Evolutionary conservation across 2,797 vertebrate species (phyloP).

Genomic region (Garrulus glandarius): DNA sequence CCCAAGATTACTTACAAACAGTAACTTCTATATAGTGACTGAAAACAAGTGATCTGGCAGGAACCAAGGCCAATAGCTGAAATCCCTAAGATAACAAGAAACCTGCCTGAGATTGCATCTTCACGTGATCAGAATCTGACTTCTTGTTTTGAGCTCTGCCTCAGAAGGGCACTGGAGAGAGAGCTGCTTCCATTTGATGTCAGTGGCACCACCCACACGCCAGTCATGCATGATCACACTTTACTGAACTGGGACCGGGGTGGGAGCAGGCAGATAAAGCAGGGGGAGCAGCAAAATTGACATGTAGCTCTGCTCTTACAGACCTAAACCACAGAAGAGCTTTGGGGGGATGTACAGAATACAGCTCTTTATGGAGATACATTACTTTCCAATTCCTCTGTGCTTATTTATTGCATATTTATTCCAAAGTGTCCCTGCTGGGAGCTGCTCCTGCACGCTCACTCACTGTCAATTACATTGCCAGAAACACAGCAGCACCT

Average conservation of each 20-base stretch:
- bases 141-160: neutral
- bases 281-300: neutral
- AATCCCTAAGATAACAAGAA: neutral
- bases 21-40: neutral
- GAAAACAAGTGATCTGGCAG: neutral
- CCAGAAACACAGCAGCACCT: conserved; percentile 15
- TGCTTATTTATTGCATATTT: conserved; percentile 7
- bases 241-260: neutral
- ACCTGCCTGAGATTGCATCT: neutral
- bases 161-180: neutral
- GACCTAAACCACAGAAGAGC: neutral
- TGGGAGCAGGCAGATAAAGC: neutral
- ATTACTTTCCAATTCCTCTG: neutral
- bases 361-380: neutral
- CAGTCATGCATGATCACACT: neutral
- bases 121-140: neutral
- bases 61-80: neutral
- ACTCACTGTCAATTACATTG: conserved; percentile 10
- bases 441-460: neutral
- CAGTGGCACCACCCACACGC: accelerated
- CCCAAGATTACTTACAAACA: neutral
- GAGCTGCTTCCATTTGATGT: neutral
- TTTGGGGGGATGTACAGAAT: neutral
- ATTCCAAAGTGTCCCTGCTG: neutral
- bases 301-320: neutral